Evolutionary conservation across 2,888 invertebrate species (phyloP).

Genomic region (Phymatocera aterrima): DNA sequence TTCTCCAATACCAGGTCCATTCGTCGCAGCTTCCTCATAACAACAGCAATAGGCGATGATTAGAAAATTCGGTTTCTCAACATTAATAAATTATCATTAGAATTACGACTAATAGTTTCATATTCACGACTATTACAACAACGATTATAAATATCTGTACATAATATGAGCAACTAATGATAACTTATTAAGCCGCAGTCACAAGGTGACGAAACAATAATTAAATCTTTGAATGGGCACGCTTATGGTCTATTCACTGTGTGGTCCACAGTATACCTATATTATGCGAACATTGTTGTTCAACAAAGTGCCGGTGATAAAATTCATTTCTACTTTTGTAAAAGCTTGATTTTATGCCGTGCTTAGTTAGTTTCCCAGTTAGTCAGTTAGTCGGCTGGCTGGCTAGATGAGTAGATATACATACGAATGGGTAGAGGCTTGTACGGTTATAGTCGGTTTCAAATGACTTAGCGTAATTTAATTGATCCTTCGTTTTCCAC

Average conservation of each 20-base stretch:
- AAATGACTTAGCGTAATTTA: background rate
- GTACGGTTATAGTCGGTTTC: too few relatives aligned
- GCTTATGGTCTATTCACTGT: background rate
- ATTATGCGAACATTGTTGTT: background rate
- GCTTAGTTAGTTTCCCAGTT: too few relatives aligned
- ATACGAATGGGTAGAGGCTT: too few relatives aligned
- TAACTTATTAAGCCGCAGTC: too few relatives aligned
- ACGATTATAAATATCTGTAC: too few relatives aligned
- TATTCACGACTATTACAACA: background rate
- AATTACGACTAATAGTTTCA: background rate
- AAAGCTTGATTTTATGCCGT: background rate
- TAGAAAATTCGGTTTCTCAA: too few relatives aligned
- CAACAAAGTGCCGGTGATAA: background rate
- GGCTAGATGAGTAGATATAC: too few relatives aligned
- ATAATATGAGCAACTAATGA: too few relatives aligned
- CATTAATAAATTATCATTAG: too few relatives aligned
- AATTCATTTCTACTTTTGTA: background rate
- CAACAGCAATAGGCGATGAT: too few relatives aligned
- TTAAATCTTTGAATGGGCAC: background rate
- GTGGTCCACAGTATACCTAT: background rate
- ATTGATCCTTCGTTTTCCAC: slow-evolving; percentile 19
- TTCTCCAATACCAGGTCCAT: too few relatives aligned
- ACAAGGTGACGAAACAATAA: slow-evolving; percentile 4
- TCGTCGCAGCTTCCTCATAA: too few relatives aligned
- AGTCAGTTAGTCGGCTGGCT: background rate